These are phyloP conservation scores for Macrobrachium nipponense DNA, from an alignment of 1,140 invertebrate species.

Conservation along the genomic window DNA sequence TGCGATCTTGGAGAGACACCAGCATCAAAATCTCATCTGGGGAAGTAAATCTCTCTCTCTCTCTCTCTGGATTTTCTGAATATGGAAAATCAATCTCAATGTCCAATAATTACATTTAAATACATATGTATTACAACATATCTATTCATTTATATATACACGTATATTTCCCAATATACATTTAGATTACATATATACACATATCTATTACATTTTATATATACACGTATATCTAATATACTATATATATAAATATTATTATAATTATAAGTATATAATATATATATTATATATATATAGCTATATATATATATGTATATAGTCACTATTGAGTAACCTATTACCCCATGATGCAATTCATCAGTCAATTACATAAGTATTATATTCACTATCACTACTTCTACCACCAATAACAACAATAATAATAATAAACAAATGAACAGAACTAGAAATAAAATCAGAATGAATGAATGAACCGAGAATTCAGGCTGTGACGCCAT, in stretches of 20 bases:
- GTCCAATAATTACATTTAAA: too few species aligned
- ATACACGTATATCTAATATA: too few species aligned
- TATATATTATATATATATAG: background rate
- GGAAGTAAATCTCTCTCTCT: too few species aligned
- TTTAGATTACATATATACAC: background rate
- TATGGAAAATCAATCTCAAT: too few species aligned
- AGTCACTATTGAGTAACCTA: background rate
- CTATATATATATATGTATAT: background rate
- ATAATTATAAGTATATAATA: background rate
- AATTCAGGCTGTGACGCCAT: too few species aligned
- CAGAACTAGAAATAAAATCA: background rate
- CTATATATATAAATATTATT: background rate
- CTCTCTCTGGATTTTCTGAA: too few species aligned
- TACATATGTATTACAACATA: background rate
- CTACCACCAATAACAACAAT: background rate
- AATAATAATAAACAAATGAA: background rate
- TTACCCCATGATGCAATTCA: too few species aligned
- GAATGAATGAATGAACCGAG: background rate
- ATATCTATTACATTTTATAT: constrained; percentile 11
- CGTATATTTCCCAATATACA: background rate
- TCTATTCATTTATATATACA: background rate
- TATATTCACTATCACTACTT: too few species aligned
- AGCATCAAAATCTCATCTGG: too few species aligned
- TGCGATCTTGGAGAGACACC: too few species aligned
- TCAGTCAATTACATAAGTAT: background rate